Evolutionary conservation across 2,888 invertebrate species (phyloP), one percentile per base, ranked within the genome.

Genomic region (Epistrophe grossulariae): DNA sequence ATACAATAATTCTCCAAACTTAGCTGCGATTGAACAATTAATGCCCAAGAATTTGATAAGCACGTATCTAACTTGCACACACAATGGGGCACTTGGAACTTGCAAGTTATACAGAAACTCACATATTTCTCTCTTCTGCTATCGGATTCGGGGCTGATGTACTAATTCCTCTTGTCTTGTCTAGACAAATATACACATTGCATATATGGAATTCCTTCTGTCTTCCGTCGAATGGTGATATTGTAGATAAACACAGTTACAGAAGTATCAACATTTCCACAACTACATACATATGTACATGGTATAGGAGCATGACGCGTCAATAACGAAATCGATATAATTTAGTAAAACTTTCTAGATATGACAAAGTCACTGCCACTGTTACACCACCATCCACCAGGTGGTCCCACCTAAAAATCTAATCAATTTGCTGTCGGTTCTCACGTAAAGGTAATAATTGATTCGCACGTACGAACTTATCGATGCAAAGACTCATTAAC

Each of bases 391-490:
- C 15, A 28, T 11, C 6, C 50, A 50, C 48, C 71, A 71, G 81
- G 81, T 77, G 81, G 81, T 72, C 71, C 35, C 43, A 60, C 7
- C 68, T 40, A 24, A 0, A 13, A 59, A 78, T 74, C 79, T 74
- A 38, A 84, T 84, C 80, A 78, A 78, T 57, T 66, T 48, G 57
- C 52, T 71, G 74, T 72, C 76, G 48, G 45, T 59, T 70, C 66
- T 84, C 84, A 85, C 84, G 84, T 85, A 85, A 82, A 68, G 48
- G 72, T 70, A 77, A 85, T 85, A 85, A 81, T 81, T 81, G 84
- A 72, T 68, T 81, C 77, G 84, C 84, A 85, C 84, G 84, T 85
- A 85, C 72, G 19, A 70, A 62, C 60, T 81, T 85, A 85, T 85
- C 84, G 81, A 73, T 77, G 73, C 68, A 68, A 77, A 62, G 81